These are phyloP conservation scores for Chalcis sispes DNA, from an alignment of 2,888 invertebrate genomes.

Conservation along the genomic window DNA sequence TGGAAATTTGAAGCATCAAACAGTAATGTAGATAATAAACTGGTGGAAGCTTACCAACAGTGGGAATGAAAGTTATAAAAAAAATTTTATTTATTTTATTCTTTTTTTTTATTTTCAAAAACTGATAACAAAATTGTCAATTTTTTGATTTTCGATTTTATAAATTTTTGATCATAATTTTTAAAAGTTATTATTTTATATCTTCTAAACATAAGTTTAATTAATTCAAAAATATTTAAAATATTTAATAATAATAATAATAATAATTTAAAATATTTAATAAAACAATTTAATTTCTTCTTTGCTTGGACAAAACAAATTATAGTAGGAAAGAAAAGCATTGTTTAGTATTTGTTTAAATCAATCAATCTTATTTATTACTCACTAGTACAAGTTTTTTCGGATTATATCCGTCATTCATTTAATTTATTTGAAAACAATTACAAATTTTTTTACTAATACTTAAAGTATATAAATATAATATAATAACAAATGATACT, in stretches of 20 bases:
- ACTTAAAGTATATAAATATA: constrained; percentile 40
- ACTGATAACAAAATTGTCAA: no score
- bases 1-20: no score
- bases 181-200: background rate
- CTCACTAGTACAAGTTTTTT: constrained; percentile 49
- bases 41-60: no score
- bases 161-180: constrained; percentile 10
- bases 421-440: constrained; percentile 31
- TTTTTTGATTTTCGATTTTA: no score
- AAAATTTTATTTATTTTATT: no score
- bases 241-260: background rate
- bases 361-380: constrained; percentile 51
- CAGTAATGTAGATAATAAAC: no score
- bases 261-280: background rate
- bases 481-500: constrained; percentile 31
- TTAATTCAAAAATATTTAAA: background rate
- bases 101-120: no score
- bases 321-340: background rate
- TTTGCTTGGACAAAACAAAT: background rate
- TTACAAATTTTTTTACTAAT: constrained; percentile 9
- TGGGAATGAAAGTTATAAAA: no score
- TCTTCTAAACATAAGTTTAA: background rate
- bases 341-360: constrained; percentile 21
- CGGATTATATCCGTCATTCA: constrained; percentile 23
- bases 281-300: background rate